Base-by-base conservation (phyloP, 2,888 invertebrate species). In the Lepidocyrtoides sp. region DNA sequence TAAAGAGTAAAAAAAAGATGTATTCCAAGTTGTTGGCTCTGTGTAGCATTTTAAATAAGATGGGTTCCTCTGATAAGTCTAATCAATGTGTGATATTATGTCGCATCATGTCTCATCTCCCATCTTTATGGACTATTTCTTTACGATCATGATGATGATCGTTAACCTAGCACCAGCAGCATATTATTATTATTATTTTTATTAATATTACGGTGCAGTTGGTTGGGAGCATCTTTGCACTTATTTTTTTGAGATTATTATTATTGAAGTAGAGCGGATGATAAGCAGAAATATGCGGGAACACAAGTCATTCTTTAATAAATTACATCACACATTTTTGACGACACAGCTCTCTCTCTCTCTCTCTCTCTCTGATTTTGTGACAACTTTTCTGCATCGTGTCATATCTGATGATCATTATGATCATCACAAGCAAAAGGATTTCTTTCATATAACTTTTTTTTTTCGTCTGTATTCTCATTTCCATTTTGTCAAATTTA, bases 301-400 rank as follows among this genome's bases (percentile, higher is more conserved):
- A 66, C 63, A 81, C 88, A 88, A 88, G 79, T 88, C 81, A 88
- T 88, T 75, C 69, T 51, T 36, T 75, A 88, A 88, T 88, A 81
- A 88, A 88, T 88, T 88, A 79, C 81, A 88, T 88, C 88, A 88
- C 81, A 79, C 87, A 51, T 36, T 84, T 72, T 54, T 66, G 66
- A 83, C 83, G 83, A 66, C 66, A 5, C 54, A 20, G 36, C 63
- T 63, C 32, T 81, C 48, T 32, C 75, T 69, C 14, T n/a, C n/a
- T 66, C 32, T 79, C 0, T 0, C 10, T 77, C 12, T 10, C 29
- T 72, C 51, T 51, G 44, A 54, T 83, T 66, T 83, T 63, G 48
- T 83, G 63, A 63, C 83, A 83, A 83, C 48, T 83, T 83, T 66
- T 83, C 63, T 83, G 83, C 83, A 83, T 83, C 83, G 83, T 83